Base-by-base conservation (phyloP, 2,888 invertebrate species). In the Phrixothrix hirtus region DNA sequence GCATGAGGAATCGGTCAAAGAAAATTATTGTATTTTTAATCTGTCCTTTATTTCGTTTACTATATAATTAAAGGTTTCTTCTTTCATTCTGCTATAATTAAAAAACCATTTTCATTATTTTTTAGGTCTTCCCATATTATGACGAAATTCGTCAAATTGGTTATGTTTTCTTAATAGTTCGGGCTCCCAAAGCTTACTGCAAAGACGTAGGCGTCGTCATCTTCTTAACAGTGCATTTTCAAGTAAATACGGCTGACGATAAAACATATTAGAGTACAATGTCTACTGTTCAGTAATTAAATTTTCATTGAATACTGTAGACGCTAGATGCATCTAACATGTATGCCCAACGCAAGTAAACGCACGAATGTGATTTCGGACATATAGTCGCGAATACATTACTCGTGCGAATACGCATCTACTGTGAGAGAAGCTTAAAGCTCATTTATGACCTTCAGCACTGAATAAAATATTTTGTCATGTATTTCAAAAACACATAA, bases 201-300 rank as follows among this genome's bases (percentile, higher is more conserved):
- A 13, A 31, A 11, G 31, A 31, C 31, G 31, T 31, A 31, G 13
- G n/a, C n/a, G n/a, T n/a, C n/a, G n/a, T 31, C 31, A 6, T 31
- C 31, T 31, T 13, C 13, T 31, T 31, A 31, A 31, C 12, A 31
- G 31, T 13, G 31, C 3, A 31, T 31, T 31, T 10, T 31, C 31
- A n/a, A 31, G 13, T 13, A 31, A 31, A 31, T 31, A 31, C 31
- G 13, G 7, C 13, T 31, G n/a, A n/a, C n/a, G n/a, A n/a, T n/a
- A n/a, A n/a, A n/a, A n/a, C n/a, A n/a, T n/a, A n/a, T n/a, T n/a
- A n/a, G n/a, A n/a, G n/a, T n/a, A n/a, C n/a, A n/a, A n/a, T n/a
- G n/a, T n/a, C n/a, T n/a, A n/a, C n/a, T n/a, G n/a, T n/a, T n/a
- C n/a, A n/a, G n/a, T n/a, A n/a, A n/a, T n/a, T n/a, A n/a, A n/a